phyloP scores from a whole-genome alignment of 2,888 invertebrate genomes.

The Dastarcus helophoroides region DNA sequence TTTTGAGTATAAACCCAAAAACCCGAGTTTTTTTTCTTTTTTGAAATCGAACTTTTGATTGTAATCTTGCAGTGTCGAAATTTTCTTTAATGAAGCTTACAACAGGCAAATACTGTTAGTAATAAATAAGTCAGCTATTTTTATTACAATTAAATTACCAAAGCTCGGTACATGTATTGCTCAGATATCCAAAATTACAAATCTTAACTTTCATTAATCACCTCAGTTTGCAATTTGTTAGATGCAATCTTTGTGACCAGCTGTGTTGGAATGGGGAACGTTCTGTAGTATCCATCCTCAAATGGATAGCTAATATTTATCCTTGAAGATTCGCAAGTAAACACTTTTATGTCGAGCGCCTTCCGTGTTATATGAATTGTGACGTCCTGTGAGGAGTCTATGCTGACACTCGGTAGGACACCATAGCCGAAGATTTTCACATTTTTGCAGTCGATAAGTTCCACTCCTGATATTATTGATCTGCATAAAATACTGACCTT shows the following conservation, averaged over 20 bases:
- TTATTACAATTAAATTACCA: no score
- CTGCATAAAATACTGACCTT: conserved; percentile 9
- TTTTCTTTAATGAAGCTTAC: no score
- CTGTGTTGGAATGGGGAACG: conserved; percentile 8
- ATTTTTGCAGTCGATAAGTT: conserved; percentile 8
- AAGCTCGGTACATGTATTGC: no score
- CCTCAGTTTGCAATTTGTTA: conserved; percentile 5
- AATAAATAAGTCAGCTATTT: no score
- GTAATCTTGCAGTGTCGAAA: no score
- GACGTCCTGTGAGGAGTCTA: conserved; percentile 6
- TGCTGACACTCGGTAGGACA: conserved; percentile 9
- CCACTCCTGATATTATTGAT: conserved; percentile 8
- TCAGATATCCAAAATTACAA: conserved; percentile 25
- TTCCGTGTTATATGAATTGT: conserved; percentile 9
- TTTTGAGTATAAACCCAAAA: no score
- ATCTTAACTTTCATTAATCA: conserved; percentile 3
- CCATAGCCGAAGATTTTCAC: conserved; percentile 10
- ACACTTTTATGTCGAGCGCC: conserved; percentile 7
- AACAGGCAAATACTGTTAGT: no score
- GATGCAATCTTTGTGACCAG: conserved; percentile 7
- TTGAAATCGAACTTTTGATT: no score
- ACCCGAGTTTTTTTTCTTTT: no score
- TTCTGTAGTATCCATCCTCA: conserved; percentile 9
- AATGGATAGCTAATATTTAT: conserved; percentile 9
- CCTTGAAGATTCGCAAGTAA: conserved; percentile 6